A percentile compares a stretch with the other conserved stretches of the same genome.
Conservation (phyloP, 2,888 invertebrate species). For the Harpagoxenus sublaevis region DNA sequence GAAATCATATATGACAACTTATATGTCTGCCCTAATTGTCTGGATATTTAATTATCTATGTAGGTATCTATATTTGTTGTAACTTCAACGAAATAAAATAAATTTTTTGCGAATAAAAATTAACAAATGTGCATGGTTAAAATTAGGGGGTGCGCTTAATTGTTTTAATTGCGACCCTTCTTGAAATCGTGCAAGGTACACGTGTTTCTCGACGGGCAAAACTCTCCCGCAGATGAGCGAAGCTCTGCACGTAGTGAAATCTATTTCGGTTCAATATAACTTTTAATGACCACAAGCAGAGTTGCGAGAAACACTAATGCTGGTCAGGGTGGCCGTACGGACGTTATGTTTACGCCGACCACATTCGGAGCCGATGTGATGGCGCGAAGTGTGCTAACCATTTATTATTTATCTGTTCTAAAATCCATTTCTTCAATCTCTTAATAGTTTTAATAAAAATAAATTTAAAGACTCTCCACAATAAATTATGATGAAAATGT, state of each 20-base stretch:
- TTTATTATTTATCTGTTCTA: not conserved
- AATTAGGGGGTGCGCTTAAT: not conserved
- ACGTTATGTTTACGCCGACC: conserved; percentile 37
- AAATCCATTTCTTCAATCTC: not conserved
- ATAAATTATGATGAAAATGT: not conserved
- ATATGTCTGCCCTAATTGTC: not conserved
- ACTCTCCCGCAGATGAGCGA: not conserved
- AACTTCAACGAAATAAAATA: not conserved
- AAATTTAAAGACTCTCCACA: not conserved
- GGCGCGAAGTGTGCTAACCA: not conserved
- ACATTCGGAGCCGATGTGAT: conserved; percentile 22
- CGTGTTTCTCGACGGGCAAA: not conserved
- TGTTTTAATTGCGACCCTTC: not conserved
- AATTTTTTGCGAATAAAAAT: not conserved
- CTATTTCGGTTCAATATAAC: conserved; percentile 50
- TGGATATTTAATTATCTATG: not conserved
- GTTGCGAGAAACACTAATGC: conserved; percentile 28
- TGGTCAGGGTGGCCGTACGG: conserved; percentile 14
- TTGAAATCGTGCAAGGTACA: not conserved
- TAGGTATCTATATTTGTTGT: not conserved
- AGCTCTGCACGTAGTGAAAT: conserved; percentile 32
- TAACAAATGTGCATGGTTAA: not conserved
- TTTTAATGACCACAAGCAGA: conserved; percentile 40
- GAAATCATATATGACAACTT: not conserved
- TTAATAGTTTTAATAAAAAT: not conserved